Evolutionary conservation across 2,797 vertebrate genomes (phyloP), one percentile per base, ranked within the genome.

Genomic region (Micrastur ruficollis): DNA sequence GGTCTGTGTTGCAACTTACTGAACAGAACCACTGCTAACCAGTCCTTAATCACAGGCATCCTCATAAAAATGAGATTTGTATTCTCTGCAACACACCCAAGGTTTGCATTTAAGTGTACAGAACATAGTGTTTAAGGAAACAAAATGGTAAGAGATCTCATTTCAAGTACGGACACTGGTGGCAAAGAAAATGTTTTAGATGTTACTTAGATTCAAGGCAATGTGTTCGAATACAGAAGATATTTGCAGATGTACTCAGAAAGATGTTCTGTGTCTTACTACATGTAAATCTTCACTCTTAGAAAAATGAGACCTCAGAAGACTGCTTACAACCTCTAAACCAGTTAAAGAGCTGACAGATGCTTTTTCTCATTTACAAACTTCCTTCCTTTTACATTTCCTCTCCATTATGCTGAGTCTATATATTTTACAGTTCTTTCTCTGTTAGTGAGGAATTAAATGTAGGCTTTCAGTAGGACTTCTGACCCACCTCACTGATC

Each of bases 321-420:
- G 38, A 81, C 63, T 86, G 82, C 90, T 82, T 89, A 81, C 53
- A 82, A 82, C 32, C 63, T 81, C 63, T 25, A 79, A 68, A 89
- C 80, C 72, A 72, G 34, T 58, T 66, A 19, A 95, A 95, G 68
- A 88, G 89, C 92, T 97, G 86, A 94, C 89, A 94, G 72, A 91
- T 36, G 68, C 78, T 65, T 92, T 86, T 91, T 93, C 70, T 90
- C 75, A 90, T 91, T 91, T 84, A 74, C 76, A 89, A 78, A 74
- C 86, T 93, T 95, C 86, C 93, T 95, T 94, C 90, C 94, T 86
- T 92, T 73, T 49, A 93, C 74, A 93, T 87, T 92, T 97, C 95
- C 93, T 87, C 75, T 67, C 46, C n/a, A 31, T 86, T 83, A 56
- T 79, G 87, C 93, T 92, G 92, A 95, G 58, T 19, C 61, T 40